phyloP scores from a whole-genome alignment of 2,888 invertebrate species.

The Neocrepidodera transversa region DNA sequence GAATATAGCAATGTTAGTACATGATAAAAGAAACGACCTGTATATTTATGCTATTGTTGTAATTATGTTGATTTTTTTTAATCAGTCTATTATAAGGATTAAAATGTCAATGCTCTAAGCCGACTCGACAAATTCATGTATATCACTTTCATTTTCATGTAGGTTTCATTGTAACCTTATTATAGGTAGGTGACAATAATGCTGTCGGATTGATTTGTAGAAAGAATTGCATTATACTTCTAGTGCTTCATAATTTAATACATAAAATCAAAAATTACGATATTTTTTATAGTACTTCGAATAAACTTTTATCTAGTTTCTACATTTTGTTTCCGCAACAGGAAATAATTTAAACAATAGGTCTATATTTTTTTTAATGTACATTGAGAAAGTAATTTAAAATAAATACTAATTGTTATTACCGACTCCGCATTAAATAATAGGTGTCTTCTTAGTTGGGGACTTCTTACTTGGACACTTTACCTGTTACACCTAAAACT shows the following conservation, averaged over 20 bases:
- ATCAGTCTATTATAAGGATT: constrained; percentile 3
- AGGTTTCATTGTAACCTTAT: constrained; percentile 13
- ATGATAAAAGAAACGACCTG: too few species aligned
- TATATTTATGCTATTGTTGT: too few species aligned
- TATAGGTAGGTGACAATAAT: constrained; percentile 9
- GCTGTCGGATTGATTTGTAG: constrained; percentile 4
- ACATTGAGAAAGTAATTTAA: not conserved
- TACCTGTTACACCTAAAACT: too few species aligned
- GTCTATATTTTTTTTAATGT: not conserved
- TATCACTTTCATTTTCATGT: constrained; percentile 9
- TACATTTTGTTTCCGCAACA: not conserved
- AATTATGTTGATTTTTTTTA: too few species aligned
- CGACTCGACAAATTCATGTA: constrained; percentile 6
- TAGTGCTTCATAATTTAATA: not conserved
- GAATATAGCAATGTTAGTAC: too few species aligned
- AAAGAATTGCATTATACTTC: not conserved
- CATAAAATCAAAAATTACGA: too few species aligned
- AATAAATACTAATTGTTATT: not conserved
- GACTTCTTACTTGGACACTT: too few species aligned
- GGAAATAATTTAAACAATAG: not conserved
- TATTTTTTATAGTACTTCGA: too few species aligned
- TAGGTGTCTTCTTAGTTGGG: too few species aligned
- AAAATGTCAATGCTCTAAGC: constrained; percentile 6
- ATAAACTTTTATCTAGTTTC: too few species aligned
- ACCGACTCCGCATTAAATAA: not conserved